These are phyloP conservation scores for Phoenicopterus ruber DNA, from an alignment of 2,113 vertebrate genomes.

Conservation along the genomic window DNA sequence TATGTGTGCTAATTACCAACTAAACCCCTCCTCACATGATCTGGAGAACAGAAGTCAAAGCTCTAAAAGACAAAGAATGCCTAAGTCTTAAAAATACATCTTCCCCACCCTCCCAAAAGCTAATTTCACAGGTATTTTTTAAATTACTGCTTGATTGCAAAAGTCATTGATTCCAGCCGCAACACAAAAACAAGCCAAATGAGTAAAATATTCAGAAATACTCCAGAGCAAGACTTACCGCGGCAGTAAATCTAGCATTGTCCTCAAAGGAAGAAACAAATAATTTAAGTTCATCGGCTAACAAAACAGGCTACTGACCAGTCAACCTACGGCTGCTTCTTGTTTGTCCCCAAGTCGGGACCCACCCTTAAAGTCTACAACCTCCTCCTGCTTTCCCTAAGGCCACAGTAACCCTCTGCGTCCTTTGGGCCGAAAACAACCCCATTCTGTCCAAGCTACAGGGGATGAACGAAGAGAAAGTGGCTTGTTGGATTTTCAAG, in stretches of 20 bases:
- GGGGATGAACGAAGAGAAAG: slow-evolving; percentile 21
- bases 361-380: slow-evolving; percentile 59
- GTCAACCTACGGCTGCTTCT: background rate
- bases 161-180: background rate
- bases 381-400: slow-evolving; percentile 49
- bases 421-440: background rate
- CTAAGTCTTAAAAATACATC: background rate
- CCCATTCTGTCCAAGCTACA: slow-evolving; percentile 14
- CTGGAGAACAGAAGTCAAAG: background rate
- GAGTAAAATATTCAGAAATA: background rate
- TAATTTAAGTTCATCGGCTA: background rate
- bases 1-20: background rate
- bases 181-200: background rate
- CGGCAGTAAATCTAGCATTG: background rate
- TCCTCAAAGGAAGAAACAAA: slow-evolving; percentile 30
- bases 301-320: background rate
- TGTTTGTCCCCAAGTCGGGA: slow-evolving; percentile 24
- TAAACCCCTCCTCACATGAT: background rate
- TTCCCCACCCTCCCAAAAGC: background rate
- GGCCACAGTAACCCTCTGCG: slow-evolving; percentile 52
- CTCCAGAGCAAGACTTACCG: background rate
- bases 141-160: background rate
- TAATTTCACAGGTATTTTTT: background rate
- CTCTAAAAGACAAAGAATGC: background rate
- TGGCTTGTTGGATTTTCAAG: background rate